Percentiles rank a stretch among this genome's conserved stretches.
Conservation (phyloP, 1,140 invertebrate species). For the Trissolcus basalis region DNA sequence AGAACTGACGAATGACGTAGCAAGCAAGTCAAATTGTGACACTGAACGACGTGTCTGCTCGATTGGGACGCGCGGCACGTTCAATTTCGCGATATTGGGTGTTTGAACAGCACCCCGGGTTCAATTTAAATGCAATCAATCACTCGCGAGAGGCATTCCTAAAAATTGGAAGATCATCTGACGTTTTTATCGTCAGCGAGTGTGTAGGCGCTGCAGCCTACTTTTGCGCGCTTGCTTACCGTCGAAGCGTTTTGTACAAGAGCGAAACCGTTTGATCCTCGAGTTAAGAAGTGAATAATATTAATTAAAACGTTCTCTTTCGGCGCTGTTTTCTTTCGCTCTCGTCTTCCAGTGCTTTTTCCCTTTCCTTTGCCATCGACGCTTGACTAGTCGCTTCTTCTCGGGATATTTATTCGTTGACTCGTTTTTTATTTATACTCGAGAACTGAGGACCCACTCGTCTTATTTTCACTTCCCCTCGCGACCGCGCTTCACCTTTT, state of each 20-base stretch:
- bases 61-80: conserved; percentile 13
- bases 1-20: conserved; percentile 71
- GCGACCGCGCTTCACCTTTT: conserved; percentile 43
- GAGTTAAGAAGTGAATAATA: conserved; percentile 73
- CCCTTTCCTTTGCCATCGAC: conserved; percentile 52
- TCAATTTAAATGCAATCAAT: conserved; percentile 27
- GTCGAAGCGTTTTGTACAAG: conserved; percentile 22
- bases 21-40: conserved; percentile 56
- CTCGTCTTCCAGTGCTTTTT: conserved; percentile 44
- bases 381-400: conserved; percentile 72
- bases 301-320: conserved; percentile 75
- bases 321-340: conserved; percentile 61
- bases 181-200: conserved; percentile 11
- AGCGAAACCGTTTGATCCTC: conserved; percentile 68
- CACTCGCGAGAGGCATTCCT: conserved; percentile 18
- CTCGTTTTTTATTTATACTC: conserved; percentile 74
- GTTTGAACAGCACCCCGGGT: conserved; percentile 13
- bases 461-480: conserved; percentile 69
- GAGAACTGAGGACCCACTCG: conserved; percentile 66
- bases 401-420: conserved; percentile 74
- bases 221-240: conserved; percentile 24
- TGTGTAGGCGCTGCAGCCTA: conserved; percentile 5
- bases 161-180: conserved; percentile 9
- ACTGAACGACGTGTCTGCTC: conserved; percentile 24
- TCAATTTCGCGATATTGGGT: conserved; percentile 35